Conservation (phyloP, 37 sponge, comb jelly and placozoan species). For the Spongilla lacustris region DNA sequence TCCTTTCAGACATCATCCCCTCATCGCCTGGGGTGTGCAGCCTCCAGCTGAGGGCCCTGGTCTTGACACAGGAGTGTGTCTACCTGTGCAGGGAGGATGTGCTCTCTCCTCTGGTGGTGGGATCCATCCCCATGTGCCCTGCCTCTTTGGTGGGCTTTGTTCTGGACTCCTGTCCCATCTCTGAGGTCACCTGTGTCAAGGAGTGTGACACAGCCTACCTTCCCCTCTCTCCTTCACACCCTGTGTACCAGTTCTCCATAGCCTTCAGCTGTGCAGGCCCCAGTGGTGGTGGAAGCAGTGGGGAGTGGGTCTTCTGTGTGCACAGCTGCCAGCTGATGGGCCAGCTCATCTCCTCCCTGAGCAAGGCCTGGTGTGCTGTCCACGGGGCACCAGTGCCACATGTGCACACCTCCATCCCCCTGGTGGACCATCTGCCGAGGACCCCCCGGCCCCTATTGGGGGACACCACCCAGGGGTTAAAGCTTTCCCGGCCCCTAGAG, state of each 20-base stretch:
- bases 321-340: constrained; percentile 23
- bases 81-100: constrained; percentile 52
- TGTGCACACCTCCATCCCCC: constrained; percentile 10
- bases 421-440: background rate
- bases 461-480: background rate
- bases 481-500: no score
- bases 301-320: constrained; percentile 27
- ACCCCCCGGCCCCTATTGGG: background rate
- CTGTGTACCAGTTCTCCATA: constrained; percentile 49
- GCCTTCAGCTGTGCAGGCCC: constrained; percentile 4
- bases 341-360: constrained; percentile 32
- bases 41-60: constrained; percentile 14
- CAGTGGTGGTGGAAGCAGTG: background rate
- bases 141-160: constrained; percentile 29
- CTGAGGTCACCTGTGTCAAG: constrained; percentile 2
- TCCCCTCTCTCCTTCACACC: constrained; percentile 4
- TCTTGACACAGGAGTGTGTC: constrained; percentile 44
- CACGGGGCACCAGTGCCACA: background rate
- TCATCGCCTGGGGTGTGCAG: background rate
- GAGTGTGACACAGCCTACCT: constrained; percentile 42
- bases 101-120: background rate
- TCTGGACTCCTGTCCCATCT: constrained; percentile 24
- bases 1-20: constrained; percentile 44
- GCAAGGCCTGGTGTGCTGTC: background rate
- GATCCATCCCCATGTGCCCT: background rate